phyloP scores from a whole-genome alignment of 2,888 invertebrate species.

The Drosophila infuscata region DNA sequence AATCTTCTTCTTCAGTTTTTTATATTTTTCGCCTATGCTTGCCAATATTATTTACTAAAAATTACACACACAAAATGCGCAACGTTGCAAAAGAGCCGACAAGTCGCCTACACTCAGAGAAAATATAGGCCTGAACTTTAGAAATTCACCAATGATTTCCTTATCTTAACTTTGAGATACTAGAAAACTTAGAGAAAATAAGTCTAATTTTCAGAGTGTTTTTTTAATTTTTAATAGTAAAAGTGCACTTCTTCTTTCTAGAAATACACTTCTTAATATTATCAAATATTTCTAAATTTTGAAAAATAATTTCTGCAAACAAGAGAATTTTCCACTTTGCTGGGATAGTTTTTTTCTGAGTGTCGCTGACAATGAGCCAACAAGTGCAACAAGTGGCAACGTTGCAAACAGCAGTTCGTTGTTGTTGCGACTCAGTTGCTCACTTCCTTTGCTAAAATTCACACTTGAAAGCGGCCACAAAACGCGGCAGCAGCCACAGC shows the following conservation, averaged over 20 bases:
- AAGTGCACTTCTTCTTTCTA: too few relatives aligned
- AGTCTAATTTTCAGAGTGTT: not conserved
- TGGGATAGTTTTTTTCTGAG: not conserved
- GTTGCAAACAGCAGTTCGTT: constrained; percentile 17
- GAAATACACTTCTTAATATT: too few relatives aligned
- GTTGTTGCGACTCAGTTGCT: constrained; percentile 48
- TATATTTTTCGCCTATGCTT: constrained; percentile 30
- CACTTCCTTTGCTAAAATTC: constrained; percentile 57
- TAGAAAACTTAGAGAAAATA: not conserved
- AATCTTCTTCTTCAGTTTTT: constrained; percentile 18
- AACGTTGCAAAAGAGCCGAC: constrained; percentile 54
- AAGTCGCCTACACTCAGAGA: constrained; percentile 6
- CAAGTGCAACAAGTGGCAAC: constrained; percentile 47
- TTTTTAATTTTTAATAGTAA: not conserved
- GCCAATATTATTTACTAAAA: constrained; percentile 75
- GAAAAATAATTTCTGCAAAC: not conserved
- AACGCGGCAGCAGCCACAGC: constrained; percentile 6
- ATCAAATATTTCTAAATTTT: too few relatives aligned
- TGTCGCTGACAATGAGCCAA: constrained; percentile 1
- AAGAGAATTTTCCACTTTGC: not conserved
- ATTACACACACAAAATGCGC: constrained; percentile 62
- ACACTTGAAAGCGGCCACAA: constrained; percentile 49
- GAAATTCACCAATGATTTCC: not conserved
- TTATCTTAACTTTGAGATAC: not conserved
- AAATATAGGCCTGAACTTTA: not conserved